Conservation (phyloP, 2,888 invertebrate species). For the Epirrita christyi region DNA sequence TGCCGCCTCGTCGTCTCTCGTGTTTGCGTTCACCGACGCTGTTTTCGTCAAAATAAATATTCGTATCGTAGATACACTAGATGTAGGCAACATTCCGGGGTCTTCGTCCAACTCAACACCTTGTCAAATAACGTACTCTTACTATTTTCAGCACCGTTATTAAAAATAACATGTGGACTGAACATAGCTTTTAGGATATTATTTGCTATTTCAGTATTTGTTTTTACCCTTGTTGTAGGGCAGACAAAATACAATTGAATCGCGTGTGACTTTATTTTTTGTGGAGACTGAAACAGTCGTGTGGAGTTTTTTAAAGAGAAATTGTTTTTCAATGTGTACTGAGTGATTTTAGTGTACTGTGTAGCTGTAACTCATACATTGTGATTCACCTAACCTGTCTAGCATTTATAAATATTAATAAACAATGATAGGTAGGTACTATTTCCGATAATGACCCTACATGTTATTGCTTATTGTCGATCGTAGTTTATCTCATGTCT, state of each 20-base stretch:
- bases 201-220: conserved; percentile 10
- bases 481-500: conserved; percentile 70
- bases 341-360: not conserved
- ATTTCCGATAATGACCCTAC: conserved; percentile 51
- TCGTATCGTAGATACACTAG: conserved; percentile 19
- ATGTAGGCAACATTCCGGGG: too few species aligned
- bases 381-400: not conserved
- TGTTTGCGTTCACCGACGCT: conserved; percentile 15
- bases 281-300: conserved; percentile 12
- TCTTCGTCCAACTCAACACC: conserved; percentile 2
- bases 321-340: conserved; percentile 2
- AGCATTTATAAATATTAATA: not conserved
- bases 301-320: not conserved
- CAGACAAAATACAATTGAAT: conserved; percentile 1
- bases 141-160: not conserved
- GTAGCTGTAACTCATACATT: not conserved
- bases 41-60: conserved; percentile 27
- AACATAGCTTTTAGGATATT: conserved; percentile 6
- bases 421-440: conserved; percentile 6
- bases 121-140: conserved; percentile 7
- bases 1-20: conserved; percentile 3
- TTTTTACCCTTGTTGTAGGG: conserved; percentile 7
- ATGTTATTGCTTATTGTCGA: conserved; percentile 59
- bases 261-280: conserved; percentile 16
- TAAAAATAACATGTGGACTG: conserved; percentile 7